These are phyloP conservation scores for Austrofundulus limnaeus DNA, from an alignment of 2,113 vertebrate genomes.

Conservation along the genomic window DNA sequence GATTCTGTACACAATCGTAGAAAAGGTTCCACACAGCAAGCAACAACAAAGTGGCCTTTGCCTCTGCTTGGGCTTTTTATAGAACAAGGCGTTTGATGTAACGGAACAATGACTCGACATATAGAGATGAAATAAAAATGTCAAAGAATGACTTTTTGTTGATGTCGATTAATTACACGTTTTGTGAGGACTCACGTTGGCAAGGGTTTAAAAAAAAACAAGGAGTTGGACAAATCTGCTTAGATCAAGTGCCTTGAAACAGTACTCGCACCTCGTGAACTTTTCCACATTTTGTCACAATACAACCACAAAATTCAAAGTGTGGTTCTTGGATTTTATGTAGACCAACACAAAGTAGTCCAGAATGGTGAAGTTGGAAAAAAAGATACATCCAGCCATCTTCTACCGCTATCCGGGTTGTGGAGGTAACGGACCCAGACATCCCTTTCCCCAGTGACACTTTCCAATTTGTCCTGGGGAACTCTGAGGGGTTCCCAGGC, in stretches of 20 bases:
- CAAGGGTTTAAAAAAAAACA: conserved; percentile 1
- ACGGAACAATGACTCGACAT: conserved; percentile 67
- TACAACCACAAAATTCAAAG: no score
- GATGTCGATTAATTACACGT: background rate
- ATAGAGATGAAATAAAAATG: conserved; percentile 60
- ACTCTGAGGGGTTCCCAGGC: no score
- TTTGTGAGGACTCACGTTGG: background rate
- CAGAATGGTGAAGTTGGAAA: no score
- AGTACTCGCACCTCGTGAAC: no score
- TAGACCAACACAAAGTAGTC: no score
- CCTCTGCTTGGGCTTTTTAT: conserved; percentile 33
- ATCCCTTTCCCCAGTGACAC: no score
- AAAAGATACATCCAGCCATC: no score
- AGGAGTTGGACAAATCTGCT: background rate
- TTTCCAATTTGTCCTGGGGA: no score
- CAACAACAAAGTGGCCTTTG: conserved; percentile 46
- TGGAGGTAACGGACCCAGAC: no score
- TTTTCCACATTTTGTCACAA: no score
- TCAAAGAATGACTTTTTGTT: conserved; percentile 54
- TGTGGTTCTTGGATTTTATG: no score
- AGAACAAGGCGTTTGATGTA: conserved; percentile 65
- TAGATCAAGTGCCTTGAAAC: background rate
- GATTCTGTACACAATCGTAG: conserved; percentile 30
- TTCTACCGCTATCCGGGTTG: no score
- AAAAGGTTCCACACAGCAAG: conserved; percentile 17